These are phyloP conservation scores for Rhinogobius similis DNA, from an alignment of 2,113 vertebrate species.

Conservation along the genomic window DNA sequence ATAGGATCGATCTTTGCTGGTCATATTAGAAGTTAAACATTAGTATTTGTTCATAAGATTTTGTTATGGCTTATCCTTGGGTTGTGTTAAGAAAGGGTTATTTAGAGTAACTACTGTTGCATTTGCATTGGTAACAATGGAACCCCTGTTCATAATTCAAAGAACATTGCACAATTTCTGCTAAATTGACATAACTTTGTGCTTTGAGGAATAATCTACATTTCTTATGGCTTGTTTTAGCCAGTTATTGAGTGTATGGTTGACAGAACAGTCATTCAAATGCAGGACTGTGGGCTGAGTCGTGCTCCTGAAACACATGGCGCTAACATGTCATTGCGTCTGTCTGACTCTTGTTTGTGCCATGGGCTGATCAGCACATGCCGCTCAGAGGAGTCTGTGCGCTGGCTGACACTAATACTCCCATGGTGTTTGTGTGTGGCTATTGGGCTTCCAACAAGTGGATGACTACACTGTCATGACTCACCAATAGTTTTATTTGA, in stretches of 20 bases:
- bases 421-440: slow-evolving; percentile 8
- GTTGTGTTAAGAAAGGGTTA: slow-evolving; percentile 23
- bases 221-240: background rate
- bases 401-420: slow-evolving; percentile 19
- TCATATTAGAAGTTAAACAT: slow-evolving; percentile 2
- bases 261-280: slow-evolving; percentile 6
- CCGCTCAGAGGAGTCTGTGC: slow-evolving; percentile 36
- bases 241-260: background rate
- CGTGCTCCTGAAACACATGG: slow-evolving; percentile 18
- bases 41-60: slow-evolving; percentile 11
- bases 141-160: slow-evolving; percentile 19
- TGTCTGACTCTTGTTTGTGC: slow-evolving; percentile 42
- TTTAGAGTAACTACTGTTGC: slow-evolving; percentile 29
- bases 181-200: slow-evolving; percentile 16
- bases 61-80: background rate
- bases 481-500: slow-evolving; percentile 65
- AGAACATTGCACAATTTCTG: slow-evolving; percentile 28
- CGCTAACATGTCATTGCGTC: slow-evolving; percentile 22
- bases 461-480: slow-evolving; percentile 71
- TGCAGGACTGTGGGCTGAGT: slow-evolving; percentile 19
- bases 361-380: slow-evolving; percentile 41
- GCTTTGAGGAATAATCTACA: background rate
- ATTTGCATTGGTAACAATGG: slow-evolving; percentile 49
- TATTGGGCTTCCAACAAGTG: slow-evolving; percentile 57
- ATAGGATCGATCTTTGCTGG: background rate